A percentile compares a stretch with the other conserved stretches of the same genome.
Evolutionary conservation across 2,888 invertebrate genomes (phyloP).

Genomic region (Lasioglossum pauxillum): DNA sequence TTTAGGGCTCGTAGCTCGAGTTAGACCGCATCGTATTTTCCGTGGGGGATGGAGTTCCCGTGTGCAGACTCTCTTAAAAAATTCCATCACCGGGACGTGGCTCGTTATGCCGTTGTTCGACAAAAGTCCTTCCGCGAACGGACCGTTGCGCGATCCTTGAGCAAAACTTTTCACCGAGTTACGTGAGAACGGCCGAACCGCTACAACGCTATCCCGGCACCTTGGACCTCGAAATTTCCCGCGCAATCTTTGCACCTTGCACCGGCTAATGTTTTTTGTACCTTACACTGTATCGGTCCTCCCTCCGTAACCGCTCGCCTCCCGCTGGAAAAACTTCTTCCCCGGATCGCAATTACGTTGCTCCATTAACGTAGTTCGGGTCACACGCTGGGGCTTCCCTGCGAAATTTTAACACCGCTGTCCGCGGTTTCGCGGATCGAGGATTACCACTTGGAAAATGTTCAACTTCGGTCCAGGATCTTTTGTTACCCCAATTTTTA

Average conservation of each 20-base stretch:
- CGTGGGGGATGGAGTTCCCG: conserved; percentile 36
- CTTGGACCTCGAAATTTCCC: conserved; percentile 15
- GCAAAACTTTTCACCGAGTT: conserved; percentile 51
- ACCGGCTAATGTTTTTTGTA: not conserved
- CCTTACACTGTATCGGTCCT: not conserved
- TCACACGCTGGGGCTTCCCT: not conserved
- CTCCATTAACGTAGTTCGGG: not conserved
- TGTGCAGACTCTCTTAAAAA: conserved; percentile 62
- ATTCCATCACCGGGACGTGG: conserved; percentile 63
- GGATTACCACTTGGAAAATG: not conserved
- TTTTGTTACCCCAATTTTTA: not conserved
- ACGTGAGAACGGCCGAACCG: conserved; percentile 41
- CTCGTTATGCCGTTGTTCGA: conserved; percentile 61
- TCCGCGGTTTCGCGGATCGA: not conserved
- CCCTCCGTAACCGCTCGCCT: not conserved
- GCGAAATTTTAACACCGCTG: not conserved
- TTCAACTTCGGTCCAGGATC: not conserved
- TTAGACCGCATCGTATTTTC: conserved; percentile 70
- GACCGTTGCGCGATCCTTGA: conserved; percentile 26
- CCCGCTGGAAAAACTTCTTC: not conserved
- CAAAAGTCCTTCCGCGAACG: conserved; percentile 40
- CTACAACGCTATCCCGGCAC: not conserved
- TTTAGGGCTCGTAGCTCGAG: conserved; percentile 74
- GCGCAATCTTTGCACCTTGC: conserved; percentile 17
- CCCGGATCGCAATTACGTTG: not conserved